Conservation (phyloP, 2,113 vertebrate genomes). For the Cebus imitator region DNA sequence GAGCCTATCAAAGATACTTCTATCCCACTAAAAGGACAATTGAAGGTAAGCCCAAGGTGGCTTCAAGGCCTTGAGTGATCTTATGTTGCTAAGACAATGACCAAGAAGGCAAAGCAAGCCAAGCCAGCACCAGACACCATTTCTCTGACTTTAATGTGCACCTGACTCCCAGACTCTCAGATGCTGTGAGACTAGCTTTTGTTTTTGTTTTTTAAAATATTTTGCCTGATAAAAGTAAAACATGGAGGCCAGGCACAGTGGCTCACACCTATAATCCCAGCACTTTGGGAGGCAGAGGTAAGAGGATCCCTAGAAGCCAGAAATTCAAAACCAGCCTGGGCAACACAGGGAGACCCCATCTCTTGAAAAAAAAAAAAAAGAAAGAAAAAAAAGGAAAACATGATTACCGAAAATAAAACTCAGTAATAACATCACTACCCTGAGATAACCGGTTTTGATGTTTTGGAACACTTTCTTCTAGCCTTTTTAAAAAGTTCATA, state of each 20-base stretch:
- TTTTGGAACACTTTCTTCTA: slow-evolving; percentile 33
- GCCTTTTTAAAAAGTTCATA: neutral
- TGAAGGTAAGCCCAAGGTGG: neutral
- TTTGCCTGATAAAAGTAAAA: neutral
- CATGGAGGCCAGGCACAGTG: neutral
- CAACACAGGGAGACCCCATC: too few relatives aligned
- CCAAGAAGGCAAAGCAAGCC: neutral
- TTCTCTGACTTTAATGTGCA: neutral
- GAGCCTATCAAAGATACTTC: neutral
- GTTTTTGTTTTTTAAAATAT: neutral
- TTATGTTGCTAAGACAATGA: slow-evolving; percentile 33
- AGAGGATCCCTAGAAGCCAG: too few relatives aligned
- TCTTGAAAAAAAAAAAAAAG: too few relatives aligned
- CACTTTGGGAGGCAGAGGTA: too few relatives aligned
- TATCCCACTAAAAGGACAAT: neutral
- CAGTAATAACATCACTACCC: slow-evolving; percentile 18
- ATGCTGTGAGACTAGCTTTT: neutral
- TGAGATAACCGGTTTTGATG: neutral
- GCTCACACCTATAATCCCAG: too few relatives aligned
- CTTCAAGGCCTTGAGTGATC: neutral
- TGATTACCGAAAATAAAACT: slow-evolving; percentile 18
- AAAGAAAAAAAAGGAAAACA: too few relatives aligned
- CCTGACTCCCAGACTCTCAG: neutral
- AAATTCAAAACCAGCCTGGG: too few relatives aligned
- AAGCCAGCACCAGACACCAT: neutral